These are phyloP conservation scores for Ricordea florida DNA, from an alignment of 92 coral and sea anemone genomes.

Conservation along the genomic window DNA sequence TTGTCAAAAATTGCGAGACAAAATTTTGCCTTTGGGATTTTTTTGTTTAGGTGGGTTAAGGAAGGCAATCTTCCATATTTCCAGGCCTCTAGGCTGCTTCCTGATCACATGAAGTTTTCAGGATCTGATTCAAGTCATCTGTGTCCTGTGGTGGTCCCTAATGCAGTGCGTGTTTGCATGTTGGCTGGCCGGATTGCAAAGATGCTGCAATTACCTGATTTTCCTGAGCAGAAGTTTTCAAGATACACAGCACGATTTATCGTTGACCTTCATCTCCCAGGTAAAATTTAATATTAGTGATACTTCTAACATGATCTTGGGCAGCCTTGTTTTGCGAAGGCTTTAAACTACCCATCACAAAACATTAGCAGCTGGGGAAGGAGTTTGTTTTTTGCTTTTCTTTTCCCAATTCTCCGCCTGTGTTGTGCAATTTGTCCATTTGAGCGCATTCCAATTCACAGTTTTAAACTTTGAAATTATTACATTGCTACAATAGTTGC, in stretches of 20 bases:
- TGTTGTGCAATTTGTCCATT: no score
- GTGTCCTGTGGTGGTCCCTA: constrained; percentile 20
- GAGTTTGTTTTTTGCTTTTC: no score
- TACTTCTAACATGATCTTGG: background rate
- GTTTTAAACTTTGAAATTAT: no score
- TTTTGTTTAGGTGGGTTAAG: constrained; percentile 74
- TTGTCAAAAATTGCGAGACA: background rate
- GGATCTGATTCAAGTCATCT: constrained; percentile 16
- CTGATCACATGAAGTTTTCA: constrained; percentile 89
- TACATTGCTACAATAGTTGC: no score
- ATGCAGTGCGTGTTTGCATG: background rate
- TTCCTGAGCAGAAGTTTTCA: constrained; percentile 56
- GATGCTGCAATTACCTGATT: constrained; percentile 35
- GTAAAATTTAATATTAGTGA: constrained; percentile 14
- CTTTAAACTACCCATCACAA: background rate
- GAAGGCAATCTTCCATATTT: constrained; percentile 83
- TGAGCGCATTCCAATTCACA: no score
- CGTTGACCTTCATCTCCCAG: constrained; percentile 90
- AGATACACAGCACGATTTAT: constrained; percentile 80
- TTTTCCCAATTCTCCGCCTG: no score
- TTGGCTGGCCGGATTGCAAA: constrained; percentile 6
- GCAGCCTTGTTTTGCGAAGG: background rate
- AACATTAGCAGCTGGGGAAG: no score
- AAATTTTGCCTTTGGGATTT: background rate
- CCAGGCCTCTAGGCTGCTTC: constrained; percentile 67